Base-by-base conservation (phyloP, 2,113 vertebrate genomes). In the Pollimyrus isidori region DNA sequence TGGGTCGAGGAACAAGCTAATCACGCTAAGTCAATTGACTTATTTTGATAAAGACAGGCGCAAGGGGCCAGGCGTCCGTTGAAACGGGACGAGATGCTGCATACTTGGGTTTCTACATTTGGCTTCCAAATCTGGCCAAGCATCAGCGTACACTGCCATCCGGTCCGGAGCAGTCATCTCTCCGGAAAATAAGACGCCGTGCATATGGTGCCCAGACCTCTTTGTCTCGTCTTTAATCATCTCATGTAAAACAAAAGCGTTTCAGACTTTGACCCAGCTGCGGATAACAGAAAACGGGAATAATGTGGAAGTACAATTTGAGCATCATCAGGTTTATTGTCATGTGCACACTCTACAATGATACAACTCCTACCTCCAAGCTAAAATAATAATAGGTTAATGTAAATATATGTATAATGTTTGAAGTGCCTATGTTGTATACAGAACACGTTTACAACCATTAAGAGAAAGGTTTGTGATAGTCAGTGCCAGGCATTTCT, bases 1-100 rank as follows among this genome's bases (percentile, higher is more conserved):
- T 91, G 93, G 94, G 94, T 95, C 93, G 94, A 92, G 92, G 92
- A 94, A 94, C 92, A 94, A 92, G 92, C 91, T 94, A 94, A 95
- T 95, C 93, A 94, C 91, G 90, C 92, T 94, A 93, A 94, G 92
- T 93, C 94, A 94, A 95, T 94, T 93, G 92, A 89, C 90, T 92
- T 93, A 88, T 94, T 92, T 90, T 89, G 88, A 87, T 85, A 87
- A 84, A 69, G 89, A 76, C 58, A 87, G 50, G 45, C 65, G 42
- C 83, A 73, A 90, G n/a, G 56, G 87, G 91, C 87, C 90, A 87
- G 23, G 6, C 45, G 93, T 94, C 93, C 93, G 92, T 93, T 91
- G 90, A 89, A 88, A 90, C 92, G 92, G 89, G 90, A 89, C 89
- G 87, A 62, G 92, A 90, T 92, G 92, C 89, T 92, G 93, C 90